Evolutionary conservation across 1,140 invertebrate species (phyloP), one percentile per base, ranked within the genome.

Genomic region (Sipha flava): DNA sequence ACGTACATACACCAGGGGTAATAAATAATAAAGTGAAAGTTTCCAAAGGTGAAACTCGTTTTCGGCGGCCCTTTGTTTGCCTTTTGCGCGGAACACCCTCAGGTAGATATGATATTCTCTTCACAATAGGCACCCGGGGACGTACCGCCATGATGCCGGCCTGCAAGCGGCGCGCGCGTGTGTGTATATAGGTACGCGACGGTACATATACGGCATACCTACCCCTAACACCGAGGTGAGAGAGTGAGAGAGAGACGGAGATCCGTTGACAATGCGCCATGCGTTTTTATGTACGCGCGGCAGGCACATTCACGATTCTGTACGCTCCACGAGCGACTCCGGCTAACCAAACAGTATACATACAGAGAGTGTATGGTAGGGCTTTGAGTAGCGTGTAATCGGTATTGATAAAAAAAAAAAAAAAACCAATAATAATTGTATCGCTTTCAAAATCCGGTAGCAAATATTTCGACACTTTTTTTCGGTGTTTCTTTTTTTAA

Each of bases 11-110:
- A 3, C 14, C 3, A 18, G 14, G 34, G 52, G 49, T 23, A 77
- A 77, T 77, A 77, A 77, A 77, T 77, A 59, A 77, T 59, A 59
- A 77, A 59, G 73, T 77, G 73, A 77, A 77, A 77, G 73, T 77
- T 77, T 52, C 37, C 29, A 77, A 77, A 77, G 73, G 73, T 77
- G 73, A 77, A 77, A 77, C 73, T 77, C 73, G 73, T 77, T 77
- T 75, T 77, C 73, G 73, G 34, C 73, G 26, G 34, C 73, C 73
- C 73, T 77, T 77, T 77, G 73, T 77, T 77, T 77, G 73, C 54
- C 52, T 77, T 75, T 64, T 29, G n/a, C 6, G 37, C 64, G 7
- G 31, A 49, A 75, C 72, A 75, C 72, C 72, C 72, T 59, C 73
- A 59, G 73, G 73, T 77, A 73, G 34, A 52, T 40, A 70, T 12